phyloP scores from a whole-genome alignment of 2,888 invertebrate species.

The Drosophila dives region DNA sequence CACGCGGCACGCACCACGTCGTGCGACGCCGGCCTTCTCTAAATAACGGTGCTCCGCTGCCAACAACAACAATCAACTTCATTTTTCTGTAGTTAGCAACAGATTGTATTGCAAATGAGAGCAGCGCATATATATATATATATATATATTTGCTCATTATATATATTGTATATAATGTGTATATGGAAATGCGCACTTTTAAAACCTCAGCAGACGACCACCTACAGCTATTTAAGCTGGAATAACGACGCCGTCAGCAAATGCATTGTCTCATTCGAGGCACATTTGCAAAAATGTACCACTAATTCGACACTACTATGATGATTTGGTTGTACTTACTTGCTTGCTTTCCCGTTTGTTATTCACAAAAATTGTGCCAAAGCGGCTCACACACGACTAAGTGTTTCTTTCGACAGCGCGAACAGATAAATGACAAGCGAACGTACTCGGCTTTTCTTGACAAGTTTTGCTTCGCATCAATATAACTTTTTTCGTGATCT shows the following conservation, averaged over 20 bases:
- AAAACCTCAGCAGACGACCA: slow-evolving; percentile 14
- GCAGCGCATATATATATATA: neutral
- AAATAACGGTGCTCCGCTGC: slow-evolving; percentile 1
- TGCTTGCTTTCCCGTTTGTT: slow-evolving; percentile 37
- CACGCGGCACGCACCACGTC: slow-evolving; percentile 58
- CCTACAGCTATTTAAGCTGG: neutral
- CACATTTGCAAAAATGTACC: slow-evolving; percentile 17
- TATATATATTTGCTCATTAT: neutral
- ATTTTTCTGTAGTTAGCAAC: slow-evolving; percentile 5
- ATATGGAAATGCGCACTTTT: slow-evolving; percentile 15
- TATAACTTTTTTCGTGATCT: neutral
- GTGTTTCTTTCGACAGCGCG: slow-evolving; percentile 47
- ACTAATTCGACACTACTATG: neutral
- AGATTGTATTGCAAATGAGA: slow-evolving; percentile 9
- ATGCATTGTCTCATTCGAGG: slow-evolving; percentile 13
- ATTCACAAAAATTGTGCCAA: slow-evolving; percentile 23
- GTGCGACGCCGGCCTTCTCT: slow-evolving; percentile 47
- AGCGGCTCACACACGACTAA: slow-evolving; percentile 15
- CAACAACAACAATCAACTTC: slow-evolving; percentile 12
- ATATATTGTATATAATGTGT: neutral
- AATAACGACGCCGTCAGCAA: slow-evolving; percentile 23
- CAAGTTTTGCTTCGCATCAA: slow-evolving; percentile 10
- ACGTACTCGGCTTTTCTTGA: slow-evolving; percentile 10
- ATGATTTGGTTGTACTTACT: slow-evolving; percentile 32
- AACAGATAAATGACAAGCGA: slow-evolving; percentile 45